These are phyloP conservation scores for Patella vulgata DNA, from an alignment of 1,140 invertebrate genomes.

Conservation along the genomic window DNA sequence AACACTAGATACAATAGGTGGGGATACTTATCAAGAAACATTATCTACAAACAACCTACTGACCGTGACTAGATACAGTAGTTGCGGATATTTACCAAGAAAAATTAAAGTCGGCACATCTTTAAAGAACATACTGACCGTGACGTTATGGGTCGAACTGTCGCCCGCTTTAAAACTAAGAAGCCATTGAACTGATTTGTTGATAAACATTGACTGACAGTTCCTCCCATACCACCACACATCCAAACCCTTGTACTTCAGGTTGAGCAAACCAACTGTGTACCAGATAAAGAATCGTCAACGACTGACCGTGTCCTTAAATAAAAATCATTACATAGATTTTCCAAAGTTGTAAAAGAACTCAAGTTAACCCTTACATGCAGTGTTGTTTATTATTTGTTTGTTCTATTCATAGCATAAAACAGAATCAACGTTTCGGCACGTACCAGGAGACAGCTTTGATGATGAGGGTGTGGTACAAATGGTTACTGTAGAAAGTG, in stretches of 20 bases:
- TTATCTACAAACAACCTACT: not conserved
- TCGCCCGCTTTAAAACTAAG: too few species aligned
- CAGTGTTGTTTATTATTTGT: not conserved
- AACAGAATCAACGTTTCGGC: conserved; percentile 2
- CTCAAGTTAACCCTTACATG: not conserved
- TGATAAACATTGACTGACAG: too few species aligned
- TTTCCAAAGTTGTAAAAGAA: not conserved
- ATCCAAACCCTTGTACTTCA: too few species aligned
- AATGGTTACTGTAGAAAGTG: conserved; percentile 18
- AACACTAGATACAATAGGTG: not conserved
- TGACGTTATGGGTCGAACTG: too few species aligned
- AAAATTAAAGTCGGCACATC: not conserved
- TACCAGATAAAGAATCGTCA: not conserved
- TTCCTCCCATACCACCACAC: too few species aligned
- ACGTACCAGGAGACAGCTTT: conserved; percentile 7
- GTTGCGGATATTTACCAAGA: not conserved
- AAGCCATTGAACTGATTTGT: too few species aligned
- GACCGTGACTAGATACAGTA: not conserved
- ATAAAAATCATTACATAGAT: not conserved
- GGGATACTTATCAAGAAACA: not conserved
- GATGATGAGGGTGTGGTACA: conserved; percentile 40
- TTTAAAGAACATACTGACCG: not conserved
- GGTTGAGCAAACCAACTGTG: not conserved
- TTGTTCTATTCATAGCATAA: not conserved
- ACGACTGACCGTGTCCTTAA: not conserved